Evolutionary conservation across 2,888 invertebrate genomes (phyloP).

Genomic region (Chalcis sispes): DNA sequence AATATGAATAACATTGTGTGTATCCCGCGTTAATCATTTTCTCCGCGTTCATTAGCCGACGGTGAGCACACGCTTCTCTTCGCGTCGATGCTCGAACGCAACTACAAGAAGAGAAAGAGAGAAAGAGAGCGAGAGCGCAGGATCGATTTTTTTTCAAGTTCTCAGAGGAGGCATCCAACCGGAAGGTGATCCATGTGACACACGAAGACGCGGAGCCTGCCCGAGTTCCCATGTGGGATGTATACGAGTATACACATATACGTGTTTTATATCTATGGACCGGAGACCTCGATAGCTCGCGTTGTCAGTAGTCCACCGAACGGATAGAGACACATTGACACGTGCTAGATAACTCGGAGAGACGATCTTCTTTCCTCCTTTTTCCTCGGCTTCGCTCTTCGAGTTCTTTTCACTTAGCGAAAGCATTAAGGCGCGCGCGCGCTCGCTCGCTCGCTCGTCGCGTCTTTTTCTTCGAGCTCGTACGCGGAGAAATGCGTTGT

Average conservation of each 20-base stretch:
- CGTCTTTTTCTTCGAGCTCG: too few relatives aligned
- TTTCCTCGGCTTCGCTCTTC: background rate
- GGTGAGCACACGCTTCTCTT: conserved; percentile 10
- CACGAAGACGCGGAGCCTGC: conserved; percentile 58
- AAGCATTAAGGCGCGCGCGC: background rate
- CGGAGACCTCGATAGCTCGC: conserved; percentile 43
- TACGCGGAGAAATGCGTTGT: too few relatives aligned
- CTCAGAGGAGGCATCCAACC: conserved; percentile 59
- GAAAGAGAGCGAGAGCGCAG: background rate
- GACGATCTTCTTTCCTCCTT: background rate
- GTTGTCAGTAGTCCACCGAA: conserved; percentile 53
- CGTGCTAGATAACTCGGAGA: conserved; percentile 45
- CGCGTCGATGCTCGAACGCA: background rate
- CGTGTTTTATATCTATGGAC: too few relatives aligned
- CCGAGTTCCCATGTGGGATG: conserved; percentile 57
- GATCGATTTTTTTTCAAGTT: conserved; percentile 50
- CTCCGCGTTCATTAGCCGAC: conserved; percentile 53
- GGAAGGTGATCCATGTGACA: conserved; percentile 61
- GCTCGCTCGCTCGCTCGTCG: background rate
- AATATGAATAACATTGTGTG: too few relatives aligned
- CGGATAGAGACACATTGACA: conserved; percentile 31
- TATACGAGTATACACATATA: conserved; percentile 25
- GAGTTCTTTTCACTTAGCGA: background rate
- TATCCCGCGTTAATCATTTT: conserved; percentile 54
- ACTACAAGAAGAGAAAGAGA: too few relatives aligned